Base-by-base conservation (phyloP, 2,888 invertebrate species). In the Drosophila rellima region DNA sequence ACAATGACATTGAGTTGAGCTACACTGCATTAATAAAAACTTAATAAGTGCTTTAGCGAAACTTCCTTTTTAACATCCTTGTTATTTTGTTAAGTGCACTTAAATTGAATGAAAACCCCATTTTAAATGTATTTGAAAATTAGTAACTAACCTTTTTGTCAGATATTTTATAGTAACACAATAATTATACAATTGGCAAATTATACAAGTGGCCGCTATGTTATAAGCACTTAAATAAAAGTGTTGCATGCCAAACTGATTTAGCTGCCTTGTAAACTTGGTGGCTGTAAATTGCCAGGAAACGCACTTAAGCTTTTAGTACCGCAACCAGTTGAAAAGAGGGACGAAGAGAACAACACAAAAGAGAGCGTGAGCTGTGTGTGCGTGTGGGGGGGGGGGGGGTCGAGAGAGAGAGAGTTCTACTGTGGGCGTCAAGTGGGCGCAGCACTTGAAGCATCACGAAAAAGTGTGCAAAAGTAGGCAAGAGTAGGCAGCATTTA, bases 291-390 rank as follows among this genome's bases (percentile, higher is more conserved):
- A 61, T 59, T 76, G 72, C 31, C 67, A 75, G 77, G 76, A 77
- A 77, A 54, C 66, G 18, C 62, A 70, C 62, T 66, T 54, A 42
- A 77, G 76, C 76, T 77, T 70, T 79, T 67, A 37, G 63, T 57
- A 62, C n/a, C 29, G 35, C 26, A 15, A 55, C 20, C 42, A 31
- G 42, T n/a, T 40, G 33, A 33, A 44, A 37, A 20, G 31, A 13
- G 35, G 55, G 17, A 20, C 33, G 37, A 37, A 35, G 26, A 33
- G 26, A n/a, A 40, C 6, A 7, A 20, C 11, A 29, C 31, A 33
- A 33, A 48, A 33, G 56, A 0, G 33, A 39, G 7, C 15, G 65
- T 20, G 56, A 33, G 26, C 26, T 26, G 26, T 7, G n/a, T n/a
- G n/a, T n/a, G n/a, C n/a, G n/a, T n/a, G 51, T n/a, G 45, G 26